A percentile compares a stretch with the other conserved stretches of the same genome.
Conservation (phyloP, 2,888 invertebrate genomes). For the Drosophila mayaguana region DNA sequence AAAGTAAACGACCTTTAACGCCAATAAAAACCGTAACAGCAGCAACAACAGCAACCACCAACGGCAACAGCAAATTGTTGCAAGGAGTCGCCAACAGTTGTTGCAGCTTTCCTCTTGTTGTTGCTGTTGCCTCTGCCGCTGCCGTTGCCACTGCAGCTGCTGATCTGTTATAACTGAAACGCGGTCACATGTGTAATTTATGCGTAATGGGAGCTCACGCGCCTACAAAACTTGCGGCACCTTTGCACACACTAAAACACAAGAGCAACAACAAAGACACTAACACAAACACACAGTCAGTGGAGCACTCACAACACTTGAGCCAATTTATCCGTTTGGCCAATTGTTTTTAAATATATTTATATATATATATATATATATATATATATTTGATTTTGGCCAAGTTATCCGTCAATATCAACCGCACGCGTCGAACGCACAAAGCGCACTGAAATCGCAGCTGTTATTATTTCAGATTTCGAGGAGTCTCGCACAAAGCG, state of each 20-base stretch:
- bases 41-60: constrained; percentile 32
- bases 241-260: constrained; percentile 35
- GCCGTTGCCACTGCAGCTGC: constrained; percentile 38
- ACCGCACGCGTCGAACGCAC: constrained; percentile 83
- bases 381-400: constrained; percentile 15
- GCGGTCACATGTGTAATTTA: constrained; percentile 76
- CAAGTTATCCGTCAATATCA: constrained; percentile 60
- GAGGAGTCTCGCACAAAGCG: constrained; percentile 61
- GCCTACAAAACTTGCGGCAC: constrained; percentile 75
- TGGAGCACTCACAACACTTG: constrained; percentile 21
- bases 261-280: constrained; percentile 12
- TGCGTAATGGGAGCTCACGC: constrained; percentile 81
- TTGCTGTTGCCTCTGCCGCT: constrained; percentile 12
- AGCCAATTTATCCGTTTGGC: constrained; percentile 56
- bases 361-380: neutral
- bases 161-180: constrained; percentile 66
- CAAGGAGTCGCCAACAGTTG: constrained; percentile 47
- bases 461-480: constrained; percentile 38
- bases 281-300: neutral
- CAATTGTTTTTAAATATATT: constrained; percentile 20
- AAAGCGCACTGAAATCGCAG: constrained; percentile 80
- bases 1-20: constrained; percentile 84
- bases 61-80: constrained; percentile 60
- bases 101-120: constrained; percentile 68
- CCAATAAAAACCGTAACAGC: constrained; percentile 76